A percentile compares a stretch with the other conserved stretches of the same genome.
These are phyloP conservation scores for Coracias cyanogaster DNA, from an alignment of 2,797 vertebrate genomes.

Conservation along the genomic window DNA sequence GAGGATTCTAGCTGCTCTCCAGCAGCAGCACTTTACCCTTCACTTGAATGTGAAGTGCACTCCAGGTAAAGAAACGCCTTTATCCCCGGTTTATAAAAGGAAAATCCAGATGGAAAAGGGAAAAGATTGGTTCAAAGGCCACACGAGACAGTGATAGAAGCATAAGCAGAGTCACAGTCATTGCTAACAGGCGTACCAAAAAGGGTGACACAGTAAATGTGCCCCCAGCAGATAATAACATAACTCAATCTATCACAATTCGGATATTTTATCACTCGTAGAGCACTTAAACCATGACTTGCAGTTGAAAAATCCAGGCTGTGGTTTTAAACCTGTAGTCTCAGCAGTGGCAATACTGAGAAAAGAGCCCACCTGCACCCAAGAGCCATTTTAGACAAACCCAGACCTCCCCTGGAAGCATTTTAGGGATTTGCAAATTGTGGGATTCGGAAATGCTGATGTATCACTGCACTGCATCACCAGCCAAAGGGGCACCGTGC, in stretches of 20 bases:
- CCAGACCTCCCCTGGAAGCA: background rate
- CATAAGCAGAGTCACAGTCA: background rate
- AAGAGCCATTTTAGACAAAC: background rate
- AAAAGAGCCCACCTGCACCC: background rate
- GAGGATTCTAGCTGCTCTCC: background rate
- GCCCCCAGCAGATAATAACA: background rate
- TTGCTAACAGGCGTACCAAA: background rate
- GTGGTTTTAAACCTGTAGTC: background rate
- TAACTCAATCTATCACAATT: background rate
- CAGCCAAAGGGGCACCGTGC: background rate
- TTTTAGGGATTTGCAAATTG: background rate
- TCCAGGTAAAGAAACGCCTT: background rate
- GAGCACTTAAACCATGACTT: background rate
- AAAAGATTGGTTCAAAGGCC: background rate
- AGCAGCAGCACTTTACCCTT: background rate
- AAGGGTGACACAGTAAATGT: accelerated
- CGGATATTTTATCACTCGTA: background rate
- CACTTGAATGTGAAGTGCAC: background rate
- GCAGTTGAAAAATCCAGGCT: background rate
- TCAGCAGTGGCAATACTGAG: background rate
- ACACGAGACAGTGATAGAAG: background rate
- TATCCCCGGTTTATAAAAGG: background rate
- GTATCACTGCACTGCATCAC: accelerated
- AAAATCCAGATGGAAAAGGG: background rate
- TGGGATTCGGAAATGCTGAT: background rate